Percentiles rank a stretch among this genome's conserved stretches.
Conservation (phyloP, 2,797 vertebrate genomes). For the Xerus rutilus region DNA sequence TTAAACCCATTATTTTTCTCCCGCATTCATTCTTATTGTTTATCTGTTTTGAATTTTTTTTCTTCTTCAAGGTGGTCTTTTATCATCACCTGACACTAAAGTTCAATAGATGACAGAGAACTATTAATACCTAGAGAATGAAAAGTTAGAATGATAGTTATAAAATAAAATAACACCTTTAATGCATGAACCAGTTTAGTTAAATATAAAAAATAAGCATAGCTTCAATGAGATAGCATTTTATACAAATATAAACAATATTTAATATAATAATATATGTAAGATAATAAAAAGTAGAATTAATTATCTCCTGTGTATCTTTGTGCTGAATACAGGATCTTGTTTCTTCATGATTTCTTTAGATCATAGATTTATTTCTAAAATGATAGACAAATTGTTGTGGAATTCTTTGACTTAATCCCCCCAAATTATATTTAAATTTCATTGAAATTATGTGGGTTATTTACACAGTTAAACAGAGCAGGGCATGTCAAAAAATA, state of each 20-base stretch:
- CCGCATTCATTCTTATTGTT: background rate
- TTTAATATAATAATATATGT: background rate
- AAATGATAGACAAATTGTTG: background rate
- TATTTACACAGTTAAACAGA: background rate
- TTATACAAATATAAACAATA: background rate
- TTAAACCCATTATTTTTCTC: constrained; percentile 34
- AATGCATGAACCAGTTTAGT: background rate
- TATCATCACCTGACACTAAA: constrained; percentile 48
- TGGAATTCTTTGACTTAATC: background rate
- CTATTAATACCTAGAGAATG: background rate
- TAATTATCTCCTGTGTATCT: background rate
- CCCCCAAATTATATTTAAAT: background rate
- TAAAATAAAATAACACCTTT: background rate
- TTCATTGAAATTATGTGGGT: constrained; percentile 43
- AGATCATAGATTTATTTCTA: background rate
- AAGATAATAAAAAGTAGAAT: background rate
- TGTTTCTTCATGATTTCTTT: background rate
- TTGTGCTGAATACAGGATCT: background rate
- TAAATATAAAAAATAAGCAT: background rate
- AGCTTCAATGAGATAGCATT: background rate
- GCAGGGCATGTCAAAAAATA: background rate
- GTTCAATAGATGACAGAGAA: background rate
- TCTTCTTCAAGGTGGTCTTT: background rate
- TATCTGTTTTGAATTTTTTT: background rate
- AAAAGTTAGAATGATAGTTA: background rate